phyloP scores from a whole-genome alignment of 2,888 invertebrate species.

The Acheta domesticus region DNA sequence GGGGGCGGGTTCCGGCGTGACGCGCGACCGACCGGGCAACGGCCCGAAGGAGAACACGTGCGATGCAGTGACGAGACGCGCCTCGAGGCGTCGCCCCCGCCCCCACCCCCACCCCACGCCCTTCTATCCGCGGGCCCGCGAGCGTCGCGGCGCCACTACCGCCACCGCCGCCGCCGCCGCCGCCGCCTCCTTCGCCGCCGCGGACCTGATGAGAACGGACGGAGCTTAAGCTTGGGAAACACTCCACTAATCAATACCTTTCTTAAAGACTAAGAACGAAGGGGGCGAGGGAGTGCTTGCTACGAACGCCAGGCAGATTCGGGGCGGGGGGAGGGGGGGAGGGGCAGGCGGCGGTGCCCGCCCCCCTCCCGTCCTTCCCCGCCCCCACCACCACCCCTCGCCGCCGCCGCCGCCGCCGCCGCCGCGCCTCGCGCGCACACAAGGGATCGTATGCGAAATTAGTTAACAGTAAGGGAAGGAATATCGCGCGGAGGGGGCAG shows the following conservation, averaged over 20 bases:
- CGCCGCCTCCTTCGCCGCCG: neutral
- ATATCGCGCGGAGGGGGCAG: neutral
- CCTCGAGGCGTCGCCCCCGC: neutral
- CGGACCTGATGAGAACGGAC: constrained; percentile 2
- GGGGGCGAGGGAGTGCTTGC: neutral
- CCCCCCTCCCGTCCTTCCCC: too few species aligned
- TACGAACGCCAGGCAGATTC: neutral
- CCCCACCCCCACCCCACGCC: neutral
- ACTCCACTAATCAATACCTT: constrained; percentile 10
- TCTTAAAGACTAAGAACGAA: constrained; percentile 18
- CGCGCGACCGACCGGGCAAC: too few species aligned
- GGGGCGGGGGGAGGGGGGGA: neutral
- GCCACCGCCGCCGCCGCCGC: neutral
- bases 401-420: neutral
- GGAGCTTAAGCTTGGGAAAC: neutral
- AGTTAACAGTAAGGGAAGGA: constrained; percentile 2
- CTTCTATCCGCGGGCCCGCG: too few species aligned
- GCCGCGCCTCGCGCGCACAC: neutral
- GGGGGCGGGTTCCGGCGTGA: too few species aligned
- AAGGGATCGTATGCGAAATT: constrained; percentile 18
- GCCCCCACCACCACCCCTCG: too few species aligned
- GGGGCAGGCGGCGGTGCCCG: too few species aligned
- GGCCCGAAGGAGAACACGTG: too few species aligned
- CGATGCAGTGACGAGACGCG: too few species aligned
- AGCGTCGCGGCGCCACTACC: neutral